phyloP scores from a whole-genome alignment of 2,113 vertebrate genomes.

The Melanostigma gelatinosum region DNA sequence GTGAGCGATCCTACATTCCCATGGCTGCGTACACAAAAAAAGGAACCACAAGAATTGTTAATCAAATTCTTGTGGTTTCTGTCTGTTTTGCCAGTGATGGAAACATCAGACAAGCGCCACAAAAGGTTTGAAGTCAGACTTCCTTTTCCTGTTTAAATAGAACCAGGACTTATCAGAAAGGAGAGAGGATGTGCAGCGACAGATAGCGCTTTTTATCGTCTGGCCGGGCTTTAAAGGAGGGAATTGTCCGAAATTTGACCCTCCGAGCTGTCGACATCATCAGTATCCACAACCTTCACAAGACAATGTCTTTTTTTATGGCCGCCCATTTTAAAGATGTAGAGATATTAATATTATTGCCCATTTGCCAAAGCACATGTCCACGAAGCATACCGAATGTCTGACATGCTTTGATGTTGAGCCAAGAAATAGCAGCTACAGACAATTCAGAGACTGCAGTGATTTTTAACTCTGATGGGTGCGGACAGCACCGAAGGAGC shows the following conservation, averaged over 20 bases:
- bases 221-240: slow-evolving; percentile 32
- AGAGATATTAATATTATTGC: slow-evolving; percentile 28
- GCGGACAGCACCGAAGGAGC: not conserved
- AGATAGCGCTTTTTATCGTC: slow-evolving; percentile 57
- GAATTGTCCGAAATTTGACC: slow-evolving; percentile 33
- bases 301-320: slow-evolving; percentile 15
- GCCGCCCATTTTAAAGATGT: slow-evolving; percentile 24
- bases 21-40: slow-evolving; percentile 36
- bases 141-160: slow-evolving; percentile 77
- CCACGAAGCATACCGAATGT: not conserved
- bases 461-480: slow-evolving; percentile 18
- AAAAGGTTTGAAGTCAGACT: slow-evolving; percentile 67
- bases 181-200: slow-evolving; percentile 52
- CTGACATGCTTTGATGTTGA: slow-evolving; percentile 41
- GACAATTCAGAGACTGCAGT: slow-evolving; percentile 16
- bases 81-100: slow-evolving; percentile 55
- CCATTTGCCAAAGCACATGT: slow-evolving; percentile 19
- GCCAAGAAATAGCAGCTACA: slow-evolving; percentile 43
- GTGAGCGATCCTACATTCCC: slow-evolving; percentile 38
- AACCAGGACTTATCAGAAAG: slow-evolving; percentile 53
- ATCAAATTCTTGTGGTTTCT: slow-evolving; percentile 33
- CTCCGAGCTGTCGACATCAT: slow-evolving; percentile 22
- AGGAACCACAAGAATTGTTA: slow-evolving; percentile 63
- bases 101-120: slow-evolving; percentile 65
- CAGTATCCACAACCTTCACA: slow-evolving; percentile 20